A percentile compares a stretch with the other conserved stretches of the same genome.
phyloP scores from a whole-genome alignment of 2,888 invertebrate species.

The Meandrusa payeni region DNA sequence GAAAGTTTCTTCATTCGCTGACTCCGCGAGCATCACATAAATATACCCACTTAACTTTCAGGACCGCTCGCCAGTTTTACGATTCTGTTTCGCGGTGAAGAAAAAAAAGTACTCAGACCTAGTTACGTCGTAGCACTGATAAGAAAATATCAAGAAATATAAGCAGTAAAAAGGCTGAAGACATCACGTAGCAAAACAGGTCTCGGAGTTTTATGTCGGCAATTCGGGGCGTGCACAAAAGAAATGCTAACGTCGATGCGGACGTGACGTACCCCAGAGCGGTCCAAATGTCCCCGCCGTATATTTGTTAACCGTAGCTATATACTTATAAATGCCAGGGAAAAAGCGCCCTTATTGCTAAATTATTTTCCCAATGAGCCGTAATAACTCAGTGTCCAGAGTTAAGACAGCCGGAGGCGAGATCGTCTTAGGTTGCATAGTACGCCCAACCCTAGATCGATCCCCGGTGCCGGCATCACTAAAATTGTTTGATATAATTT shows the following conservation, averaged over 20 bases:
- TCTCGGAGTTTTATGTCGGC: slow-evolving; percentile 73
- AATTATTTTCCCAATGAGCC: no score
- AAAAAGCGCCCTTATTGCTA: slow-evolving; percentile 1
- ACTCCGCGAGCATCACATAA: slow-evolving; percentile 43
- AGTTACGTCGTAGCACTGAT: slow-evolving; percentile 54
- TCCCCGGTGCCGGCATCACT: no score
- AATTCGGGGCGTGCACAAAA: slow-evolving; percentile 77
- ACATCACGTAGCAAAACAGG: slow-evolving; percentile 74
- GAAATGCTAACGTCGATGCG: slow-evolving; percentile 68
- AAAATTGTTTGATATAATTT: no score
- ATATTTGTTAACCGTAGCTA: slow-evolving; percentile 25
- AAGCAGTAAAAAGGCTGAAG: slow-evolving; percentile 68
- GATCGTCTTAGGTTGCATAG: no score
- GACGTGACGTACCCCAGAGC: slow-evolving; percentile 53
- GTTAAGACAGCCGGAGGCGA: no score
- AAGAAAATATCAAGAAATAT: slow-evolving; percentile 69
- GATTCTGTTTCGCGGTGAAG: slow-evolving; percentile 54
- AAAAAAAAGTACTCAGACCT: slow-evolving; percentile 47
- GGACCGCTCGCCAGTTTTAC: slow-evolving; percentile 52
- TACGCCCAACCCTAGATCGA: no score
- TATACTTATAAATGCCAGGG: not conserved
- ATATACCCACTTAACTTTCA: slow-evolving; percentile 49
- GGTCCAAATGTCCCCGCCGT: slow-evolving; percentile 31
- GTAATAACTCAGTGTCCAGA: no score
- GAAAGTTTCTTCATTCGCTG: slow-evolving; percentile 42